phyloP scores from a whole-genome alignment of 2,888 invertebrate species.

The Ormyrus labotus region DNA sequence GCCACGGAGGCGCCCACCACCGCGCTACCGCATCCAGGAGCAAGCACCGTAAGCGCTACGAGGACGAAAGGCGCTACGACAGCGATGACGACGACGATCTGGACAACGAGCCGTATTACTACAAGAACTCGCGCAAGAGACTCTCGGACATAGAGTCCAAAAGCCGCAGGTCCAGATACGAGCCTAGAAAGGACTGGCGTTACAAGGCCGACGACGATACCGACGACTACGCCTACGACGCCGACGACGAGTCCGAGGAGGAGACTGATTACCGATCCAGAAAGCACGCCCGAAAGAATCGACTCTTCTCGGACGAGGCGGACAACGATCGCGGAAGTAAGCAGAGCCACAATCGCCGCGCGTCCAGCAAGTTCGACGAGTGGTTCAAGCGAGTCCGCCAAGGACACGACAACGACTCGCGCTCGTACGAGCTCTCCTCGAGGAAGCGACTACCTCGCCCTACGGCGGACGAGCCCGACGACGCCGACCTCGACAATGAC shows the following conservation, averaged over 20 bases:
- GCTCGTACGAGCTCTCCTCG: constrained; percentile 36
- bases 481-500: constrained; percentile 40
- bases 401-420: constrained; percentile 10
- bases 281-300: constrained; percentile 1
- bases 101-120: constrained; percentile 22
- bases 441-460: not conserved
- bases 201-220: constrained; percentile 15
- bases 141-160: not conserved
- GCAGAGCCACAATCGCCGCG: not conserved
- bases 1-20: constrained; percentile 9
- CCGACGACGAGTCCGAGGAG: constrained; percentile 15
- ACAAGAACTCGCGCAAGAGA: constrained; percentile 5
- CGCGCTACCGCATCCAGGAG: not conserved
- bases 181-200: constrained; percentile 38
- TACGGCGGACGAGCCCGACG: constrained; percentile 46
- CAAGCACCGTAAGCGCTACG: constrained; percentile 40
- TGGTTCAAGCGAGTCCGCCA: constrained; percentile 49
- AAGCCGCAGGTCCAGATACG: constrained; percentile 17
- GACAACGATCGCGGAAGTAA: not conserved
- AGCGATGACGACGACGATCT: constrained; percentile 11
- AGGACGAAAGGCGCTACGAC: constrained; percentile 30
- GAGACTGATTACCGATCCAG: not conserved
- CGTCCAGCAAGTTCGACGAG: constrained; percentile 45
- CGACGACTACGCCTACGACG: constrained; percentile 44
- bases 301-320: no score